Evolutionary conservation across 2,113 vertebrate species (phyloP), one percentile per base, ranked within the genome.

Genomic region (Herpetotheres cachinnans): DNA sequence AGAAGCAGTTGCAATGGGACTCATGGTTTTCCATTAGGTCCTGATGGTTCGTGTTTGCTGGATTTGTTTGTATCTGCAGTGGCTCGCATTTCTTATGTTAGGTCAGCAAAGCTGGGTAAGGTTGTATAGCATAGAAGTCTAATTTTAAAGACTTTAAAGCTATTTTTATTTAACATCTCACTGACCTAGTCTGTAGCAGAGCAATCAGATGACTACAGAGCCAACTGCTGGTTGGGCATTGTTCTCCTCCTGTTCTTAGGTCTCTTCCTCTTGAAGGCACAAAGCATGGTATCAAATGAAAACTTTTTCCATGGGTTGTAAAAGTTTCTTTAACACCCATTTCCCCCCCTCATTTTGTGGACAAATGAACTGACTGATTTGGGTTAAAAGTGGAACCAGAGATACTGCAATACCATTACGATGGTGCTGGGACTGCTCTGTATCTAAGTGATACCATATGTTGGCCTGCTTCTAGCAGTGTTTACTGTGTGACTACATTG

Each of bases 391-490:
- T 50, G 26, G 58, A 92, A 86, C 6, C 85, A 96, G 85, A 95
- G 81, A 77, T 38, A 83, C 65, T 17, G 70, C 80, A 88, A 80
- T 74, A 92, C 38, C 62, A 49, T 72, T 88, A 66, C 1, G 17
- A 11, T 66, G 44, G 32, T 70, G 63, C 66, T 77, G 71, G 85
- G 85, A 66, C 58, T 79, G 56, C 56, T 50, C 50, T 58, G 27
- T 66, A 70, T 59, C 76, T 96, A 94, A 97, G 79, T 83, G 70
- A 94, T 92, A 86, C 92, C 94, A 97, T 67, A 95, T 96, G 92
- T 72, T 89, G 89, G 52, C 65, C 81, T 95, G 86, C 30, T 94
- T 84, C 77, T 82, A 38, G 49, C 47, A 63, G 80, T 76, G 82
- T 95, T 92, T 95, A 81, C 76, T 73, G 88, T 70, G 58, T 81